A percentile compares a stretch with the other conserved stretches of the same genome.
These are phyloP conservation scores for Erpobdella octoculata DNA, from an alignment of 2,888 invertebrate genomes.

Conservation along the genomic window DNA sequence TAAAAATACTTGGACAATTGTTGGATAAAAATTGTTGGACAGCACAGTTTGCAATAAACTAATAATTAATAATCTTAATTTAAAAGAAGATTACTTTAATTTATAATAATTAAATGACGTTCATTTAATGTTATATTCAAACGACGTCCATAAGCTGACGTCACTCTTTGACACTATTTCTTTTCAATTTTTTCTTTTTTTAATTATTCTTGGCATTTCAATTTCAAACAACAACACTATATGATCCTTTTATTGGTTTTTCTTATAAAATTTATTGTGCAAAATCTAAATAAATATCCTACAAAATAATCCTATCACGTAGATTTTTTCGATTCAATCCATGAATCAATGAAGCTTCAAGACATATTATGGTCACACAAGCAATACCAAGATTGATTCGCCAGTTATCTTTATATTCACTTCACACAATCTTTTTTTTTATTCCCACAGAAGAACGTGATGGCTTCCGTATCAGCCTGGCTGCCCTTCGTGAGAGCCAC, in stretches of 20 bases:
- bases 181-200: no score
- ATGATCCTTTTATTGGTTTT: no score
- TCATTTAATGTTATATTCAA: not conserved
- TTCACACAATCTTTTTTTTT: not conserved
- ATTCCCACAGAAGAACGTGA: conserved; percentile 50
- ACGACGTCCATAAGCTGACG: no score
- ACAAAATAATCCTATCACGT: not conserved
- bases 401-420: not conserved
- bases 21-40: no score
- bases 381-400: not conserved
- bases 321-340: not conserved
- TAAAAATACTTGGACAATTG: not conserved
- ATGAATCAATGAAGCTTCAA: not conserved
- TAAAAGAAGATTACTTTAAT: not conserved
- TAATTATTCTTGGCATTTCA: no score
- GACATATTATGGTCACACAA: not conserved
- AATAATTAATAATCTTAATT: no score
- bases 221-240: no score
- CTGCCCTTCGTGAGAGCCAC: conserved; percentile 99
- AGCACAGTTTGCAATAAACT: no score
- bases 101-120: not conserved
- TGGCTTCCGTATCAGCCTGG: conserved; percentile 99
- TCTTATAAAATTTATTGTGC: no score
- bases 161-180: no score
- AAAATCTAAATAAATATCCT: no score